These are phyloP conservation scores for Cydia amplana DNA, from an alignment of 1,140 invertebrate species.

Conservation along the genomic window DNA sequence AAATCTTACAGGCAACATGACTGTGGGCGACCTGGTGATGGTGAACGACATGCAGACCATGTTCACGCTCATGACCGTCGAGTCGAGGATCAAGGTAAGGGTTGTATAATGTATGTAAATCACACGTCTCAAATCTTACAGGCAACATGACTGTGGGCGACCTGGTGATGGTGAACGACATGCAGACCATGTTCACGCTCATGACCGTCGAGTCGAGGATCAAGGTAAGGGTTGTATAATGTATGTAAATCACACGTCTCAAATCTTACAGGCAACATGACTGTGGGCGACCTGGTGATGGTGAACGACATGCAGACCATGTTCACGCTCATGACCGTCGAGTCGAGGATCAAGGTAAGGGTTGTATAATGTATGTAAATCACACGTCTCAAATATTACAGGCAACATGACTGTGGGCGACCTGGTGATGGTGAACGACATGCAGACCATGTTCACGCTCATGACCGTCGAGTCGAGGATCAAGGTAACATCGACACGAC, in stretches of 20 bases:
- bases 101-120: too few species aligned
- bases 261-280: constrained; percentile 97
- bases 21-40: constrained; percentile 99
- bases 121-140: constrained; percentile 65
- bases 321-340: constrained; percentile 95
- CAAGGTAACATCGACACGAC: too few species aligned
- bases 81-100: constrained; percentile 87
- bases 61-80: constrained; percentile 95
- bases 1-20: constrained; percentile 90
- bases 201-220: constrained; percentile 91
- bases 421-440: constrained; percentile 99
- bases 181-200: constrained; percentile 99
- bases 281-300: constrained; percentile 99
- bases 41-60: constrained; percentile 99
- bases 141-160: constrained; percentile 98
- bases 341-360: constrained; percentile 88
- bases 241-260: too few species aligned
- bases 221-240: too few species aligned
- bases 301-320: constrained; percentile 99
- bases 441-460: constrained; percentile 99
- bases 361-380: too few species aligned
- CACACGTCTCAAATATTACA: too few species aligned
- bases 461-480: constrained; percentile 91
- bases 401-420: constrained; percentile 98
- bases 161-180: constrained; percentile 99